phyloP scores from a whole-genome alignment of 2,888 invertebrate species.

The Ryuthela nishihirai region DNA sequence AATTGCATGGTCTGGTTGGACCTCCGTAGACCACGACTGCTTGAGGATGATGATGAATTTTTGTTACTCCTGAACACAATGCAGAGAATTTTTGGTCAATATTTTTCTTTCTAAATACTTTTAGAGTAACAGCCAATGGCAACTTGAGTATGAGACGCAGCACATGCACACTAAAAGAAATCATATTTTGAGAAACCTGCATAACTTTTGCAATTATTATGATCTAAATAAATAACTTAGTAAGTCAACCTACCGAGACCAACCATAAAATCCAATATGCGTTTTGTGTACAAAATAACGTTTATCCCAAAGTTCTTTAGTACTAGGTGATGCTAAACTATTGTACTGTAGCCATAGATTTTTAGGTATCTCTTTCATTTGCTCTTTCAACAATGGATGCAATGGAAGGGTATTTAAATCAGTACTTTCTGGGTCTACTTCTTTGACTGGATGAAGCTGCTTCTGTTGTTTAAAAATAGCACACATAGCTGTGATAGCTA shows the following conservation, averaged over 20 bases:
- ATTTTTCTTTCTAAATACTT: too few relatives aligned
- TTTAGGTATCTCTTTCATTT: conserved; percentile 56
- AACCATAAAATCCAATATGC: conserved; percentile 58
- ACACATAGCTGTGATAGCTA: conserved; percentile 61
- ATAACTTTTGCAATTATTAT: conserved; percentile 13
- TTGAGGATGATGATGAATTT: too few relatives aligned
- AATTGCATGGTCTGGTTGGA: too few relatives aligned
- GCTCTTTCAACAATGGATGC: conserved; percentile 10
- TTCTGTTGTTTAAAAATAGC: conserved; percentile 70
- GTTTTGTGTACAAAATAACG: conserved; percentile 66
- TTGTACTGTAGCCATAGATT: conserved; percentile 73
- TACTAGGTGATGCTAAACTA: conserved; percentile 58
- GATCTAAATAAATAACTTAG: conserved; percentile 7
- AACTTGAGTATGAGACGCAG: too few relatives aligned
- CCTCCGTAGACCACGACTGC: too few relatives aligned
- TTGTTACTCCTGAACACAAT: too few relatives aligned
- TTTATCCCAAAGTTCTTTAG: conserved; percentile 69
- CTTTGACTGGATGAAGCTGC: conserved; percentile 60
- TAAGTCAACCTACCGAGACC: conserved; percentile 48
- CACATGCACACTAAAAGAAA: too few relatives aligned
- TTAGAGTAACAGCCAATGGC: too few relatives aligned
- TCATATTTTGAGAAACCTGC: not conserved
- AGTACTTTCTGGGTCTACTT: conserved; percentile 56
- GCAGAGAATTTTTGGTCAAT: too few relatives aligned
- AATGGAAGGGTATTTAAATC: conserved; percentile 7